Base-by-base conservation (phyloP, 2,888 invertebrate species). In the Metalampra italica region DNA sequence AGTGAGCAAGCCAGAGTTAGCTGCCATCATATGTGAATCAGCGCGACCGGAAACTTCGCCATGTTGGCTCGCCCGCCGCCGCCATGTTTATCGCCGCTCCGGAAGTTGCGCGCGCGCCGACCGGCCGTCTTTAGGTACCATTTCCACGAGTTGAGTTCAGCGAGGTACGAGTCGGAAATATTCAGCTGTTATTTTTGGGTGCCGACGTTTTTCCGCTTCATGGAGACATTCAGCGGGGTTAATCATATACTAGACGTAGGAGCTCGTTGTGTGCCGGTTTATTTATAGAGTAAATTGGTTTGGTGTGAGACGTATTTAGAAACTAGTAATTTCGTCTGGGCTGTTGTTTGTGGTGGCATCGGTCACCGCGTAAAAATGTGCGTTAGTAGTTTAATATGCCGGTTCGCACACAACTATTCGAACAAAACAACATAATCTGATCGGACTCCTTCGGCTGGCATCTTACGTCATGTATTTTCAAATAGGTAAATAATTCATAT, bases 21-120 rank as follows among this genome's bases (percentile, higher is more conserved):
- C 71, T 71, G 72, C 71, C 74, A 76, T 77, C 74, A 74, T 64
- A 74, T 78, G 83, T 88, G 88, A 89, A 81, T 89, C 88, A 88
- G 80, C 85, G 68, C 76, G 76, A 73, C 85, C 88, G 88, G 88
- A 88, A 86, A 78, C 85, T 71, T 67, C 82, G 87, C 86, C 87
- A 88, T 88, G 82, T 87, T 87, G 86, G 84, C 82, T 80, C 39
- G 72, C 44, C 72, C 39, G 72, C 44, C 72, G 45, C 77, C 73
- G 78, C 76, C 87, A 88, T 88, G 85, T 89, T 88, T 88, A 88
- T 82, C 78, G 73, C 72, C 68, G 72, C 81, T 78, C 86, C 87
- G 89, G 89, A 89, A 89, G 86, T 86, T 81, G 87, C 84, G 88
- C 82, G 86, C 85, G 78, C 83, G 86, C 85, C 83, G 79, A 68